Evolutionary conservation across 2,797 vertebrate species (phyloP), one percentile per base, ranked within the genome.

Genomic region (Pangasius sanitwongsei): DNA sequence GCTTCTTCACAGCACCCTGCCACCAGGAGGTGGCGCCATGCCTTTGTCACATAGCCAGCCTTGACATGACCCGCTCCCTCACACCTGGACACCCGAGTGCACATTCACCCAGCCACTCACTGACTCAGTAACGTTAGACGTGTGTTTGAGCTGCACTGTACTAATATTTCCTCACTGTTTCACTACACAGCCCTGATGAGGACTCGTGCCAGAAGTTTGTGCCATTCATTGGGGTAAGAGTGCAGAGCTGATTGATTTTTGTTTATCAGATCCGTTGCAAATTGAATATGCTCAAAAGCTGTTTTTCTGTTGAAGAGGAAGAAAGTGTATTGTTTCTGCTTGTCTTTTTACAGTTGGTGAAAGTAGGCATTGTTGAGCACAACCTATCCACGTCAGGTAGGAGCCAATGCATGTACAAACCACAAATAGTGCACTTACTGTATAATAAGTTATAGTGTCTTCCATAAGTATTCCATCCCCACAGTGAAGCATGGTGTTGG

Each of bases 311-410:
- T 44, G 16, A 9, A 55, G 16, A 53, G 2, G 6, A 53, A 13
- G 72, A n/a, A 77, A 16, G 1, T 80, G 28, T 16, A 31, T 55
- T 80, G 20, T n/a, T 48, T 87, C 41, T 89, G 57, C 28, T 53
- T 89, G 20, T 83, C 15, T 90, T 25, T 87, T 65, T 53, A 44
- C 91, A 94, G 94, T 81, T 94, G 82, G 94, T 94, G 44, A 94
- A 94, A 90, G 94, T 94, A 28, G 94, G 94, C 16, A 94, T 94
- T 48, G 94, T 94, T 50, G 94, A 94, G 50, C 94, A 94, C 84
- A 93, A 91, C 75, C 82, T 94, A 16, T 90, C 92, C 41, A 89
- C 93, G 2, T 93, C 93, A 87, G 94, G 94, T 94, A 87, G 4
- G 91, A 83, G 31, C 88, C 55, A 59, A 70, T 67, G 50, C 65